Evolutionary conservation across 1,140 invertebrate genomes (phyloP).

Genomic region (Papilio glaucus): DNA sequence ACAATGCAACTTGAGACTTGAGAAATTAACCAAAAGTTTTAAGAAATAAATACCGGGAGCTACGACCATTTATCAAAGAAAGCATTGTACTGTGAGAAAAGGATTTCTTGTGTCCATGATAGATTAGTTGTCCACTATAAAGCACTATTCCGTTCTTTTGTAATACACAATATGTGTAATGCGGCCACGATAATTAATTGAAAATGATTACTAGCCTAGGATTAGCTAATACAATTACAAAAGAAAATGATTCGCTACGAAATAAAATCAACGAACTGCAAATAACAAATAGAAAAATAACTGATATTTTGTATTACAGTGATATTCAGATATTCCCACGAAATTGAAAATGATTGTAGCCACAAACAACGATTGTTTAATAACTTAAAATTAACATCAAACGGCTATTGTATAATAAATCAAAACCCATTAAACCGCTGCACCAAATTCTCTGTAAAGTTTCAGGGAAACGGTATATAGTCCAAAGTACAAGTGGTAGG

Average conservation of each 20-base stretch:
- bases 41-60: not conserved
- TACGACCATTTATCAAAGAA: not conserved
- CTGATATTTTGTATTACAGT: not conserved
- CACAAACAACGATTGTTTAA: constrained; percentile 41
- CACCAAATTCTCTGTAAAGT: constrained; percentile 56
- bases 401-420: constrained; percentile 53
- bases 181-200: too few relatives aligned
- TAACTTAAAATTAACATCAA: constrained; percentile 42
- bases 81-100: not conserved
- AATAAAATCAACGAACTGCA: not conserved
- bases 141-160: too few relatives aligned
- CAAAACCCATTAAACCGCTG: constrained; percentile 60
- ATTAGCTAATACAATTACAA: too few relatives aligned
- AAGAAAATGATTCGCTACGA: not conserved
- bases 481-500: not conserved
- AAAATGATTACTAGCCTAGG: too few relatives aligned
- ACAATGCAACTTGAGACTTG: too few relatives aligned
- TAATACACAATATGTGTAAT: too few relatives aligned
- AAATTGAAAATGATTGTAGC: constrained; percentile 27
- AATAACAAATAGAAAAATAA: not conserved
- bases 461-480: constrained; percentile 28
- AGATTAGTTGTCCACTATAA: not conserved
- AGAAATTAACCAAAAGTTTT: not conserved
- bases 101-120: not conserved
- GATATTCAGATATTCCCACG: not conserved